Percentiles rank a stretch among this genome's conserved stretches.
These are phyloP conservation scores for Mus musculus DNA, from an alignment of 2,113 vertebrate genomes.

Conservation along the genomic window GRCm39 chr11:17200501-17201000, in stretches of 20 bases:
- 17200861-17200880: background rate
- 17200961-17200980: background rate
- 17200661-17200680: background rate
- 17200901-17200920: background rate
- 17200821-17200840: background rate
- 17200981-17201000: background rate
- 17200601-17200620: background rate
- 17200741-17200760: background rate
- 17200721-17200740: background rate
- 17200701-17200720: background rate
- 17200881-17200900: background rate
- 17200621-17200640: background rate
- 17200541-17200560: background rate
- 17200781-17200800: background rate
- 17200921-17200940: background rate
- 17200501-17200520: background rate
- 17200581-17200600: background rate
- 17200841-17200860: background rate
- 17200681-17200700: background rate
- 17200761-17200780: background rate
- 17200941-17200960: background rate
- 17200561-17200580: background rate
- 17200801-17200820: background rate
- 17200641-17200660: background rate
- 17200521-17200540: background rate